Evolutionary conservation across 37 sponge, comb jelly and placozoan genomes (phyloP), one percentile per base, ranked within the genome.

Genomic region (Spongilla lacustris): DNA sequence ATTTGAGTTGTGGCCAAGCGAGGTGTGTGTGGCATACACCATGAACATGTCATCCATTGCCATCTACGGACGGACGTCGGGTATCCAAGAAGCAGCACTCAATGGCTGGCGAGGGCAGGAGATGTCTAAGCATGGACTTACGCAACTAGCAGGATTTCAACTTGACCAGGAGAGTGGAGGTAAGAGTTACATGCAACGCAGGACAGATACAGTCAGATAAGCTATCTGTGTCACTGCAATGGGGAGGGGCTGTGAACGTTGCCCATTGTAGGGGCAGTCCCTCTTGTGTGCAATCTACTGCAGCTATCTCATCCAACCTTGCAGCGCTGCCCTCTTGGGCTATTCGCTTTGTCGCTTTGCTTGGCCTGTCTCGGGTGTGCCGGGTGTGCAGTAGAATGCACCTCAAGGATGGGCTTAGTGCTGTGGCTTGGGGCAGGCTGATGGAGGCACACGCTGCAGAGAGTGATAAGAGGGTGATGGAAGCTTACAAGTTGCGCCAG

Each of bases 391-490:
- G 66, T 68, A 66, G 49, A 0, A 82, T 82, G 26, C 66, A 88
- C 46, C 50, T 85, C 50, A 86, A 90, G 69, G 94, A 94, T 71
- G 94, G 91, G 14, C 41, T 94, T 23, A 90, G 91, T 36, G 28
- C 26, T 73, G 82, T 85, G 31, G 91, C 94, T 12, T 88, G 91
- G 88, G 36, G 77, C 68, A 85, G 36, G 74, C 78, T 94, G 21
- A 10, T 80, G 67, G 30, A 80, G 75, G 67, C 77, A n/a, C 88
- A 85, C 46, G 24, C 81, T 5, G 17, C 19, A 12, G 94, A 94
- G 33, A 77, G 49, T 21, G 88, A 94, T 36, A 1, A 10, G 17
- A 84, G 82, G 50, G 94, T 90, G 19, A 36, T 90, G 58, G 82
- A 84, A 35, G 94, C 91, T n/a, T 88, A 77, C 77, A 87, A 82